Evolutionary conservation across 2,113 vertebrate species (phyloP).

Genomic region (Mystacornis crossleyi): DNA sequence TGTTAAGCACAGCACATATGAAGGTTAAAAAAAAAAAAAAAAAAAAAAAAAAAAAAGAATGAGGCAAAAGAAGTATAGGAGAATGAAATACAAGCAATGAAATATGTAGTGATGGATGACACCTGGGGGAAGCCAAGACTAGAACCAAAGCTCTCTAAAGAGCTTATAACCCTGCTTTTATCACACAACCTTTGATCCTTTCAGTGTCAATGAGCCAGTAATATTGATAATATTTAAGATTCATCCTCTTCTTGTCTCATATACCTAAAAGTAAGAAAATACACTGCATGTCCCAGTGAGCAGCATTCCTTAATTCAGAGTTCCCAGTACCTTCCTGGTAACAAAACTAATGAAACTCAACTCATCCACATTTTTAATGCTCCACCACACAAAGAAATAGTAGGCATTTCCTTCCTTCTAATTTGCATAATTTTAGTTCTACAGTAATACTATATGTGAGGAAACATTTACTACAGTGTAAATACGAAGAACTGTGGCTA

Average conservation of each 20-base stretch:
- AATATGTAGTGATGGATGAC: neutral
- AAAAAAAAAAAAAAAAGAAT: too few relatives aligned
- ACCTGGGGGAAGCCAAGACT: neutral
- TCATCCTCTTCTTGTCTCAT: neutral
- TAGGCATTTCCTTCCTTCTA: neutral
- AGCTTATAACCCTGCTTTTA: neutral
- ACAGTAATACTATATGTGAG: neutral
- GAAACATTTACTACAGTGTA: neutral
- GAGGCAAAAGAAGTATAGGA: neutral
- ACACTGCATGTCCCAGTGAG: neutral
- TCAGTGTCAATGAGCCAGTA: neutral
- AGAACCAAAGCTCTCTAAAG: neutral
- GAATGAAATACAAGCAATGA: neutral
- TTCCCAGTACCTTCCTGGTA: neutral
- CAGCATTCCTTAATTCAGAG: neutral
- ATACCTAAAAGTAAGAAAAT: neutral
- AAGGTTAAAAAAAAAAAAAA: neutral
- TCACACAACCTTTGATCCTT: neutral
- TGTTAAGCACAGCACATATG: neutral
- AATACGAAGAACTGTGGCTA: neutral
- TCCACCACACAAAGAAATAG: neutral
- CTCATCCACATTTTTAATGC: neutral
- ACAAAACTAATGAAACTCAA: neutral
- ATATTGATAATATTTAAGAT: neutral
- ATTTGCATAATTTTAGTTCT: conserved; percentile 55